Base-by-base conservation (phyloP, 2,888 invertebrate genomes). In the Syrista parreyssii region DNA sequence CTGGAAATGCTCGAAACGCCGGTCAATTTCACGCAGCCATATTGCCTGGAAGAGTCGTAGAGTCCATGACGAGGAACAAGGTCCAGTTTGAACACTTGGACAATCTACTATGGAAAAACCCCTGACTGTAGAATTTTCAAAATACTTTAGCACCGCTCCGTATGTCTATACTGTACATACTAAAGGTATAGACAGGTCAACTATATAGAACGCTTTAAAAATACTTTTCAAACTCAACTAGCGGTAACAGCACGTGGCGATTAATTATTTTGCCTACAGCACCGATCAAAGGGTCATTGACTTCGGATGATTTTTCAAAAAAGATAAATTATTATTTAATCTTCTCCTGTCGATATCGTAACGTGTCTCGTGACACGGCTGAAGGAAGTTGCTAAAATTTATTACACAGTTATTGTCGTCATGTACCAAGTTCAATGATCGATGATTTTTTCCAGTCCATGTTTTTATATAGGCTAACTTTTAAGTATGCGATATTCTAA, bases 221-320 rank as follows among this genome's bases (percentile, higher is more conserved):
- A 71, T 71, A 33, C 33, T 32, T 31, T 71, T 55, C 23, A 23
- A 55, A 55, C 23, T 23, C 23, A 15, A 55, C 55, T 23, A 1
- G 71, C 75, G 78, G 76, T 75, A 79, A 78, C 81, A 84, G 81
- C 86, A 85, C 86, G 86, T 86, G 86, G 86, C 85, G 83, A 85
- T 85, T 83, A 86, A 86, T 82, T 83, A 86, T 86, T 85, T 84
- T 80, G 31, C 83, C 77, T 81, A 77, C 76, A 78, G 75, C 78
- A 77, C 80, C 78, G 80, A 81, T 80, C 80, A 74, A 83, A 81
- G 81, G 86, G 86, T 85, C 86, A 82, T 84, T 85, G 84, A 85
- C 86, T 82, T 79, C 78, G 69, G 12, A 76, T 73, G 79, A 80
- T 76, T 55, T 55, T 55, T 55, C 9, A 55, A 55, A 55, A 55